Evolutionary conservation across 2,113 vertebrate genomes (phyloP).

Genomic region (Poeciliopsis occidentalis): DNA sequence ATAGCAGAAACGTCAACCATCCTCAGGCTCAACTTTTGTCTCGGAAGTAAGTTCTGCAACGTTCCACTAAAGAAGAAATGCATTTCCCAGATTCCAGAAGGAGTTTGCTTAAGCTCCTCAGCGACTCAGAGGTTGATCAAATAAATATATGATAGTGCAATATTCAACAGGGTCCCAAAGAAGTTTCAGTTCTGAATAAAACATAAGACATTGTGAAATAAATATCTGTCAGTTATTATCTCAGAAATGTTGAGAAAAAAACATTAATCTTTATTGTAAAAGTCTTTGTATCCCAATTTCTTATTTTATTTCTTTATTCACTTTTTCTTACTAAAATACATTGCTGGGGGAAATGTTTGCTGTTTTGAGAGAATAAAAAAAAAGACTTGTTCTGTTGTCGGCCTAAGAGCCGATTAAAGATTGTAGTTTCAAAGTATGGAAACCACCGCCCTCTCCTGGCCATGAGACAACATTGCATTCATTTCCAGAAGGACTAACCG

Average conservation of each 20-base stretch:
- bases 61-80: not conserved
- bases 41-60: not conserved
- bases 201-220: not conserved
- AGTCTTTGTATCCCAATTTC: too few relatives aligned
- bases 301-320: not conserved
- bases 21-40: not conserved
- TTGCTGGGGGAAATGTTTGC: not conserved
- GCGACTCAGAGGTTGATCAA: not conserved
- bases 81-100: not conserved
- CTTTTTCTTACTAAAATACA: not conserved
- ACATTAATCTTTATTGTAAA: too few relatives aligned
- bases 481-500: not conserved
- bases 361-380: not conserved
- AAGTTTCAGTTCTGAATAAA: not conserved
- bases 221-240: not conserved
- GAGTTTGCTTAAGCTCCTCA: not conserved
- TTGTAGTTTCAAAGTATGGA: not conserved
- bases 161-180: not conserved
- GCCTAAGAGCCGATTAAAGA: too few relatives aligned
- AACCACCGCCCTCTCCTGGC: not conserved
- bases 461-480: not conserved
- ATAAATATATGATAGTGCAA: conserved; percentile 16
- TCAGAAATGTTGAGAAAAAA: not conserved
- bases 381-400: not conserved
- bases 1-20: not conserved